Conservation (phyloP, 2,113 vertebrate species). For the Lophochroa leadbeateri region DNA sequence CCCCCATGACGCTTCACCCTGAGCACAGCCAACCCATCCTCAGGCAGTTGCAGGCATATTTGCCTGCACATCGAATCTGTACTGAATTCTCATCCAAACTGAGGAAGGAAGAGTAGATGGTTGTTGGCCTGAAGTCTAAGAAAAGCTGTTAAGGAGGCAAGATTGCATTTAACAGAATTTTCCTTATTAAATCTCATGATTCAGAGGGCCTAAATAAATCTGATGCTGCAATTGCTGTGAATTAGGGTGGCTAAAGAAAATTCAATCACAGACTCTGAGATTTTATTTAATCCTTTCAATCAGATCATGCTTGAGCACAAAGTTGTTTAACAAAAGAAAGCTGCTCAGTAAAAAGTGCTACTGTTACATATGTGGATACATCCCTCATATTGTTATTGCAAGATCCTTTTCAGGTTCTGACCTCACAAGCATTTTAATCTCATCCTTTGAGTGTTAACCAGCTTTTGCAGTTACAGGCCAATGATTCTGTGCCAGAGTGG, state of each 20-base stretch:
- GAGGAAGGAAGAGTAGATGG: background rate
- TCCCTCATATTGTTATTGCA: background rate
- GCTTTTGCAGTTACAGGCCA: background rate
- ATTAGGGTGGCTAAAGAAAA: background rate
- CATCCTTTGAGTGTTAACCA: background rate
- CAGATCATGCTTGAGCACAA: background rate
- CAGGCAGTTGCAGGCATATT: accelerated
- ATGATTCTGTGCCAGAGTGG: background rate
- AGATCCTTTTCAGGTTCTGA: background rate
- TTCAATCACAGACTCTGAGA: background rate
- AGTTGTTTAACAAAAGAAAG: background rate
- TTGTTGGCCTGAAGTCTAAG: background rate
- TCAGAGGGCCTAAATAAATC: background rate
- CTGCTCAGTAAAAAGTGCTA: background rate
- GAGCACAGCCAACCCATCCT: background rate
- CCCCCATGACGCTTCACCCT: background rate
- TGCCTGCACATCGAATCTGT: background rate
- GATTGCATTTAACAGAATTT: background rate
- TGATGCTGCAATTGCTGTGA: background rate
- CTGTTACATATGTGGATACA: background rate
- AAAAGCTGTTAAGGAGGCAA: background rate
- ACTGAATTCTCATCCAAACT: background rate
- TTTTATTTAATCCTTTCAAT: background rate
- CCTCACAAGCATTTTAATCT: background rate
- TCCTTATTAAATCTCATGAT: background rate